Evolutionary conservation across 2,888 invertebrate genomes (phyloP), one percentile per base, ranked within the genome.

Genomic region (Tuberolachnus salignus): DNA sequence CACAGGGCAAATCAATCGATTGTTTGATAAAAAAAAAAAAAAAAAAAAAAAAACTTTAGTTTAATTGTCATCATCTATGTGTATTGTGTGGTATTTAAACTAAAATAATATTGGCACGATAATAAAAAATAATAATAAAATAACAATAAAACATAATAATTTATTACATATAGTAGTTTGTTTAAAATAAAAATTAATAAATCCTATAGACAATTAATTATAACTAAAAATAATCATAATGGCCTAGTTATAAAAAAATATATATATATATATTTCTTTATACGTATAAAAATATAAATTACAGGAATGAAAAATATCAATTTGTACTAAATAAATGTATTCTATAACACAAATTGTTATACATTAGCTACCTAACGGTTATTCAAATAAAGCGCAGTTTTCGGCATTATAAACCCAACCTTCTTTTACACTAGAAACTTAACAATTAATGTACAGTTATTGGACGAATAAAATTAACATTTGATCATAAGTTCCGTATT

Each of bases 311-410:
- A 78, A 78, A 59, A 49, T 42, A 67, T 57, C 13, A 67, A 78
- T 78, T 78, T 78, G 67, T 78, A 78, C 75, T 78, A 78, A 51
- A 78, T n/a, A 66, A 44, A 64, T 46, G 57, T 67, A 51, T 67
- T 46, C 16, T 69, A 64, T 49, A 67, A 66, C 49, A 51, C 23
- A 66, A 66, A 49, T 67, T 8, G 44, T 57, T 64, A 64, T n/a
- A 61, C n/a, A 9, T 11, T 44, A 59, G 46, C 34, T 53, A 64
- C 14, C 14, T 64, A 74, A 51, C 51, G 14, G 55, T 44, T 44
- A 46, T 46, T 66, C 16, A 13, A 55, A 55, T 57, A 64, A 34
- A 66, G 53, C 55, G 34, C 9, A 53, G 19, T 57, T 74, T 75
- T 75, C 49, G 73, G 51, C 42, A 51, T 51, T 21, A 42, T 51